Evolutionary conservation across 2,888 invertebrate genomes (phyloP).

Genomic region (Cheilosia pagana): DNA sequence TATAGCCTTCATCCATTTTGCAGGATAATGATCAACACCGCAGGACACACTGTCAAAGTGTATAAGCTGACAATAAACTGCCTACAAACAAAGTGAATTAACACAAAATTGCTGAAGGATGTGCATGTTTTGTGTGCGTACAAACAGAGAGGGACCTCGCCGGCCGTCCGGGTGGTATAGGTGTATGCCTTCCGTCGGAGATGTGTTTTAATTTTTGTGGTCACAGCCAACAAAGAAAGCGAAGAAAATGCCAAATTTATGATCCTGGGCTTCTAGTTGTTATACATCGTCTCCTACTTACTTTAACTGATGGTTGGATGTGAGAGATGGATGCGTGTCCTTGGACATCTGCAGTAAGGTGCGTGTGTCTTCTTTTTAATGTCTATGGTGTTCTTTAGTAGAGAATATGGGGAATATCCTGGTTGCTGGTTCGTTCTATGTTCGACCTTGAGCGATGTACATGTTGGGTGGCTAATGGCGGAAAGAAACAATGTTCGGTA

Average conservation of each 20-base stretch:
- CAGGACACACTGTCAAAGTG: constrained; percentile 35
- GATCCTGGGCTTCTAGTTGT: constrained; percentile 53
- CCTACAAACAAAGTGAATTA: constrained; percentile 58
- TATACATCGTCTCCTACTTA: constrained; percentile 19
- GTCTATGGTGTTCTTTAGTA: background rate
- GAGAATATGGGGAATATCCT: constrained; percentile 7
- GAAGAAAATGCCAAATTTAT: constrained; percentile 71
- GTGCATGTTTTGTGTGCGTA: constrained; percentile 28
- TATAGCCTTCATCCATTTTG: constrained; percentile 41
- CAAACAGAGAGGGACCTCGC: constrained; percentile 7
- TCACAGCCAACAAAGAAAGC: constrained; percentile 64
- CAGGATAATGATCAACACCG: constrained; percentile 66
- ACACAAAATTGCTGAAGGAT: constrained; percentile 48
- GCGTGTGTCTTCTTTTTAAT: constrained; percentile 7
- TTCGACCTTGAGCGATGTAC: constrained; percentile 26
- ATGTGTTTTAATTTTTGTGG: constrained; percentile 69
- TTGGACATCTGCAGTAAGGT: constrained; percentile 42
- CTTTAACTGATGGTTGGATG: constrained; percentile 16
- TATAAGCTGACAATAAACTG: constrained; percentile 51
- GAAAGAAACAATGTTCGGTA: constrained; percentile 42
- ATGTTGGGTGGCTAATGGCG: constrained; percentile 67
- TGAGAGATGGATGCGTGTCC: constrained; percentile 23
- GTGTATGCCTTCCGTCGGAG: constrained; percentile 36
- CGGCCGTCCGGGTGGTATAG: constrained; percentile 43
- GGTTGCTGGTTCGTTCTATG: background rate